Evolutionary conservation across 2,888 invertebrate genomes (phyloP), one percentile per base, ranked within the genome.

Genomic region (Ecliptopera silaceata): DNA sequence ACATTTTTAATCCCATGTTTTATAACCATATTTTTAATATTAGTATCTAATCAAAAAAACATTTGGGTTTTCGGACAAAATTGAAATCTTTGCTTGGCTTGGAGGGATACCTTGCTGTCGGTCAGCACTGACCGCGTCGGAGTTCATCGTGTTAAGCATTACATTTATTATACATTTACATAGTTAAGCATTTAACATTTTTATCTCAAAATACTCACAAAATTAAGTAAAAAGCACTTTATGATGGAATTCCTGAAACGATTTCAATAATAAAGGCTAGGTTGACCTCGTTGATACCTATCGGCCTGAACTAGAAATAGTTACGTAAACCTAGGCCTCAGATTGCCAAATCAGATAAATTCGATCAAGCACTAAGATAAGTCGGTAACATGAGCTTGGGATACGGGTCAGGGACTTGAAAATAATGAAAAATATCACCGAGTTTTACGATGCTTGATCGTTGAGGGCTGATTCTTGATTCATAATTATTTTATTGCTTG

Each of bases 291-390:
- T 59, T 65, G 77, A 79, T 83, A 79, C 68, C 59, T 59, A 79
- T 79, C 79, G 67, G 72, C 69, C 73, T 78, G 79, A 84, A 82
- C 80, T 77, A 80, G 74, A 72, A 74, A 77, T 63, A 49, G 72
- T 78, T 80, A 82, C 74, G 70, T 80, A 74, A 79, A 77, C 68
- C 72, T 74, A 74, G 39, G 51, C 47, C 22, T 42, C 22, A 61
- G 79, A 80, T 82, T 67, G 60, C 65, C 59, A 66, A 70, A 70
- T 64, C 65, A 76, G 83, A 86, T 86, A 84, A 74, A 65, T 69
- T 74, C 67, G 83, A 87, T 87, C 77, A 71, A 75, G 68, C 71
- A 74, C 70, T 73, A 74, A 78, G 87, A 86, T 87, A 81, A 63
- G 57, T 65, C 64, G 72, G 79, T 75, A 82, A 81, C 80, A 78